A percentile compares a stretch with the other conserved stretches of the same genome.
These are phyloP conservation scores for Squalus acanthias DNA, from an alignment of 2,797 vertebrate species.

Conservation along the genomic window DNA sequence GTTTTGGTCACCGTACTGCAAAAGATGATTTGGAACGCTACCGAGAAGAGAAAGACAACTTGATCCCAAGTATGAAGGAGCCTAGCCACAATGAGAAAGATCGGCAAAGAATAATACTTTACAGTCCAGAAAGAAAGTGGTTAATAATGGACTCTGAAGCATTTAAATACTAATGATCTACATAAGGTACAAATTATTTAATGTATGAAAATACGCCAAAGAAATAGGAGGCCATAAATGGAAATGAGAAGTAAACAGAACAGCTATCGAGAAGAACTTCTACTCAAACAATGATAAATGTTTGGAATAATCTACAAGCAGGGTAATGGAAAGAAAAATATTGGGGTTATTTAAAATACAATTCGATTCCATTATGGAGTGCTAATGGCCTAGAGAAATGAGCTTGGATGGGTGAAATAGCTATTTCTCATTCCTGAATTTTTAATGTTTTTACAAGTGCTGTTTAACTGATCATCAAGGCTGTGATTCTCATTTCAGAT, in stretches of 20 bases:
- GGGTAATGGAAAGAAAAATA: background rate
- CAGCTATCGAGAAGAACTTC: background rate
- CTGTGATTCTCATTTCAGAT: background rate
- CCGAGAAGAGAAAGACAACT: background rate
- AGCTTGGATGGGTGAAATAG: background rate
- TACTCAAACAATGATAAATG: background rate
- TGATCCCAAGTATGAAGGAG: background rate
- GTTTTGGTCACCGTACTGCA: background rate
- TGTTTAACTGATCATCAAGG: background rate
- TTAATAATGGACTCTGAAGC: background rate
- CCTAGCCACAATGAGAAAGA: background rate
- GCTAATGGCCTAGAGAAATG: background rate
- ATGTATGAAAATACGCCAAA: constrained; percentile 16
- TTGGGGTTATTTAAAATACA: background rate
- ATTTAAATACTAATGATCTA: background rate
- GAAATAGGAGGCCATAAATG: background rate
- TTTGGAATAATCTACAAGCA: background rate
- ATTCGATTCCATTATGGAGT: background rate
- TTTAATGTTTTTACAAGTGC: background rate
- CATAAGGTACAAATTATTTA: background rate
- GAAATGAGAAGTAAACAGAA: background rate
- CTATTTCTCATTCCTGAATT: background rate
- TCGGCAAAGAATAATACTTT: background rate
- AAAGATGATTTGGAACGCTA: background rate
- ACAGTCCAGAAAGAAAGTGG: background rate